A percentile compares a stretch with the other conserved stretches of the same genome.
phyloP scores from a whole-genome alignment of 2,113 vertebrate species.

The Ctenomys sociabilis region DNA sequence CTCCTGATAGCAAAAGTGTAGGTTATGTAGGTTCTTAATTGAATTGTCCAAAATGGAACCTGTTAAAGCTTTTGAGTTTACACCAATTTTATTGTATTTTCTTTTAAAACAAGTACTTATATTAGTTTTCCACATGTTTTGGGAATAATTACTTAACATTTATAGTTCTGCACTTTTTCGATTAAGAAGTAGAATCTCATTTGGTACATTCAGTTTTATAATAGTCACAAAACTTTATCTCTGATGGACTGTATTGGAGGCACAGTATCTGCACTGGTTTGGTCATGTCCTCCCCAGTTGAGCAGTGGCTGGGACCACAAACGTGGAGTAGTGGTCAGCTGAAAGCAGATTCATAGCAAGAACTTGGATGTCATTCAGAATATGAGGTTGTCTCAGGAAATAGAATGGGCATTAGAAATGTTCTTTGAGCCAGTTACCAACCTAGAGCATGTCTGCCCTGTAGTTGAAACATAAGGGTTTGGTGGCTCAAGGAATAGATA shows the following conservation, averaged over 20 bases:
- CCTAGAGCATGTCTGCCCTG: background rate
- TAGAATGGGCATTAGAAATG: too few relatives aligned
- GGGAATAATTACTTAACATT: slow-evolving; percentile 84
- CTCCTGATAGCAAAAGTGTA: slow-evolving; percentile 74
- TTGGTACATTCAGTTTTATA: too few relatives aligned
- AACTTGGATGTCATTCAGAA: background rate
- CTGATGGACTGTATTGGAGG: slow-evolving; percentile 62
- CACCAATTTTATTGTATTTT: background rate
- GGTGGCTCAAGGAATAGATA: too few relatives aligned
- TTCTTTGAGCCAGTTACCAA: background rate
- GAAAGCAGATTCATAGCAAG: background rate
- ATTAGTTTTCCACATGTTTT: slow-evolving; percentile 83
- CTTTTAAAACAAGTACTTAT: background rate
- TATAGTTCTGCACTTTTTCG: slow-evolving; percentile 86
- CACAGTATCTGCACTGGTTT: slow-evolving; percentile 37
- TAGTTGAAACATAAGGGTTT: background rate
- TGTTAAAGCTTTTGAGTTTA: background rate
- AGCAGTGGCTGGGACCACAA: background rate
- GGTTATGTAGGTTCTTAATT: slow-evolving; percentile 81
- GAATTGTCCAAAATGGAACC: background rate
- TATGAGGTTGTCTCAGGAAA: background rate
- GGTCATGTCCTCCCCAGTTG: background rate
- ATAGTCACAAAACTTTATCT: slow-evolving; percentile 69
- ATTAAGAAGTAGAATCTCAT: slow-evolving; percentile 81
- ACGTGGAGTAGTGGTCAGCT: background rate